phyloP scores from a whole-genome alignment of 2,797 vertebrate species.

The Heteromormyrus szaboi region DNA sequence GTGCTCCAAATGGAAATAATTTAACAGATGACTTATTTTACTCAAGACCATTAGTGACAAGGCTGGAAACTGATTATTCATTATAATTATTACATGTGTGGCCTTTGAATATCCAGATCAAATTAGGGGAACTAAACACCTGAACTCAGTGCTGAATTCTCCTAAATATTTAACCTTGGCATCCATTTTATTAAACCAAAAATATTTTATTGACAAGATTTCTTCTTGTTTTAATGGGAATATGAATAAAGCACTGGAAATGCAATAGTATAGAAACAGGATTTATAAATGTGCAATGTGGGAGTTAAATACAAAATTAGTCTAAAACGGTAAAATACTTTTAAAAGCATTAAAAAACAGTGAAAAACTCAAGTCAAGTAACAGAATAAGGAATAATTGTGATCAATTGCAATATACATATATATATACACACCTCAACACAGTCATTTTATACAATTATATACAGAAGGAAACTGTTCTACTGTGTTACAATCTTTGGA shows the following conservation, averaged over 20 bases:
- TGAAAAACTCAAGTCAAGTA: background rate
- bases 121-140: background rate
- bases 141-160: background rate
- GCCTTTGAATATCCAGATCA: background rate
- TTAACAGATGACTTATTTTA: background rate
- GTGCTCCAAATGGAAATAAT: background rate
- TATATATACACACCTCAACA: background rate
- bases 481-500: constrained; percentile 19
- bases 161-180: background rate
- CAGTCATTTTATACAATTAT: constrained; percentile 51
- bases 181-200: background rate
- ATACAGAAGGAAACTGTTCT: constrained; percentile 43
- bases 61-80: background rate
- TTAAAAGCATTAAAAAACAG: background rate
- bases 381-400: background rate
- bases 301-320: background rate
- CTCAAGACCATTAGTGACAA: background rate
- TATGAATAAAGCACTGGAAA: background rate
- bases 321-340: background rate
- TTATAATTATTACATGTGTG: background rate
- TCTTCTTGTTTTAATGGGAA: constrained; percentile 1
- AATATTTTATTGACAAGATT: background rate
- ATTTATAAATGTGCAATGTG: background rate
- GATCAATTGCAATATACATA: background rate
- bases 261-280: background rate